Percentiles rank a stretch among this genome's conserved stretches.
Conservation (phyloP, 1,140 invertebrate species). For the Chymomyza costata region DNA sequence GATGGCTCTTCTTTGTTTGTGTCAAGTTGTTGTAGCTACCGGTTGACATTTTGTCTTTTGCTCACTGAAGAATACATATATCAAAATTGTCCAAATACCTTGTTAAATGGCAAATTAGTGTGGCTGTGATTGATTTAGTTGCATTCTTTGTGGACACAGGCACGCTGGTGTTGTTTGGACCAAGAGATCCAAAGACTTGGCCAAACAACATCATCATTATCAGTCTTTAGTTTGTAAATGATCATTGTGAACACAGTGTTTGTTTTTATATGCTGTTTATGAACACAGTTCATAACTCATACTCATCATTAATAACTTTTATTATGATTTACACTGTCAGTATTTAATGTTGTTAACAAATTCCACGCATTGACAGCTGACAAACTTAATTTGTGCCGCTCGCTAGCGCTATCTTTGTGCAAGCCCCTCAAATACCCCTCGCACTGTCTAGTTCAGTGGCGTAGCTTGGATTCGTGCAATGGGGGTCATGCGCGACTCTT, state of each 20-base stretch:
- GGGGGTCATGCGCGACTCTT: too few relatives aligned
- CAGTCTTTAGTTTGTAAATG: conserved; percentile 22
- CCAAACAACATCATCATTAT: conserved; percentile 31
- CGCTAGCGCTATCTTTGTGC: too few relatives aligned
- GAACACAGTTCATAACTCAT: conserved; percentile 63
- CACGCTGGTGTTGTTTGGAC: conserved; percentile 21
- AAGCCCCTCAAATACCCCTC: too few relatives aligned
- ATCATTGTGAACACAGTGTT: conserved; percentile 2
- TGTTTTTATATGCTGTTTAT: not conserved
- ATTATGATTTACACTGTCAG: conserved; percentile 68
- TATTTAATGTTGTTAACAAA: conserved; percentile 69
- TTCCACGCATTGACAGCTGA: conserved; percentile 66
- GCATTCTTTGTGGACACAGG: conserved; percentile 52
- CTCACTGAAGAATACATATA: conserved; percentile 64
- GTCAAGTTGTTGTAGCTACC: conserved; percentile 31
- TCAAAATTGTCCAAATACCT: conserved; percentile 75
- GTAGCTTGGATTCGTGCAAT: too few relatives aligned
- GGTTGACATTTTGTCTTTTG: conserved; percentile 60
- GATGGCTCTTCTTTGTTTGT: conserved; percentile 46
- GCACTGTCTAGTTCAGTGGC: too few relatives aligned
- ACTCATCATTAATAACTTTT: conserved; percentile 59
- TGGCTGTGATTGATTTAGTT: conserved; percentile 73
- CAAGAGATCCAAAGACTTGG: not conserved
- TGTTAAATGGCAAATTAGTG: conserved; percentile 76
- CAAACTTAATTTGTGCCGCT: conserved; percentile 66